Evolutionary conservation across 2,113 vertebrate genomes (phyloP).

Genomic region (Apodemus speciosus): DNA sequence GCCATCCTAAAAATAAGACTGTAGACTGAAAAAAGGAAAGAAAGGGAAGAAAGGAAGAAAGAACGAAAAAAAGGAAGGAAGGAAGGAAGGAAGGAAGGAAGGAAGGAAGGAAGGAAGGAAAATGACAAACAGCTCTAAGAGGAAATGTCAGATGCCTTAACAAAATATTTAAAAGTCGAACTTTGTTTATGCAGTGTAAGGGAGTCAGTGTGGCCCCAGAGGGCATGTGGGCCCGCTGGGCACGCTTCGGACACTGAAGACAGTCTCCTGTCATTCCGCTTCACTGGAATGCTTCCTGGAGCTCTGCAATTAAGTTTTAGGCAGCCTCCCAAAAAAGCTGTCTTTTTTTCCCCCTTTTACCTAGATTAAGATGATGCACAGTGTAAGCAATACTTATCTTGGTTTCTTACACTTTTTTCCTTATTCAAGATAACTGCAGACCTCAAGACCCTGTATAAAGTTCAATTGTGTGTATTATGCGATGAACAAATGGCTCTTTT

Average conservation of each 20-base stretch:
- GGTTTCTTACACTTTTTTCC: not conserved
- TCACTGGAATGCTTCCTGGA: not conserved
- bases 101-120: not conserved
- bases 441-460: not conserved
- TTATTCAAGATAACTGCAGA: not conserved
- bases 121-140: not conserved
- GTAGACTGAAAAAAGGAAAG: not conserved
- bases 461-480: not conserved
- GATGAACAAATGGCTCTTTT: not conserved
- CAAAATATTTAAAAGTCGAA: not conserved
- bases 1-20: slow-evolving; percentile 25
- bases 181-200: not conserved
- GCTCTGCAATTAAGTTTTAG: not conserved
- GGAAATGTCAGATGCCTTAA: slow-evolving; percentile 7
- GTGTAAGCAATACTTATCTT: not conserved
- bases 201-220: not conserved
- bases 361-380: not conserved
- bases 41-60: not conserved
- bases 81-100: not conserved
- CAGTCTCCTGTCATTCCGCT: not conserved
- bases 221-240: not conserved
- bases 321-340: slow-evolving; percentile 1
- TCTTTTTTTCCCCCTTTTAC: not conserved
- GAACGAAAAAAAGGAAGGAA: not conserved
- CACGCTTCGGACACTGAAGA: not conserved